A percentile compares a stretch with the other conserved stretches of the same genome.
Conservation (phyloP, 2,797 vertebrate genomes). For the Calcarius lapponicus region DNA sequence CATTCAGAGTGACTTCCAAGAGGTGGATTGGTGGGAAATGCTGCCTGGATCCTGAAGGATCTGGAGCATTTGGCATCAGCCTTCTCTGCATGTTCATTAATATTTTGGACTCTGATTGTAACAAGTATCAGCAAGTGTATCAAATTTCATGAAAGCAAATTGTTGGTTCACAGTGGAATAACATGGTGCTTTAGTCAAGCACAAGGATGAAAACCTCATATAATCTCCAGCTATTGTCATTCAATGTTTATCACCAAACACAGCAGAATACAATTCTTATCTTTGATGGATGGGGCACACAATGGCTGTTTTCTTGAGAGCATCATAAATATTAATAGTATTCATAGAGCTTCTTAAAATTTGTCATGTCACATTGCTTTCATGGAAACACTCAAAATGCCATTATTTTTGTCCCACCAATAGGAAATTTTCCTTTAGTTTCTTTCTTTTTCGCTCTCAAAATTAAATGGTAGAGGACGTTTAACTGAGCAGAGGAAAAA, state of each 20-base stretch:
- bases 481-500: neutral
- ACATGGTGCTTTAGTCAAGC: constrained; percentile 16
- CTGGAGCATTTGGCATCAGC: neutral
- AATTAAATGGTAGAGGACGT: neutral
- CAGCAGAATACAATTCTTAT: constrained; percentile 53
- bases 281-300: constrained; percentile 65
- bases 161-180: constrained; percentile 22
- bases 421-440: neutral
- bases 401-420: neutral
- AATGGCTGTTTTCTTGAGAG: constrained; percentile 48
- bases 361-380: constrained; percentile 60
- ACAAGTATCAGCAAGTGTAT: constrained; percentile 16
- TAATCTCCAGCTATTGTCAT: constrained; percentile 66
- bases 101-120: neutral
- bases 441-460: neutral
- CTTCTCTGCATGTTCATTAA: neutral
- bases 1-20: neutral
- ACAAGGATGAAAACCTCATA: constrained; percentile 18
- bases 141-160: constrained; percentile 51
- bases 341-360: constrained; percentile 68
- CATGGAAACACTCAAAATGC: constrained; percentile 42
- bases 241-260: constrained; percentile 65
- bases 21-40: neutral
- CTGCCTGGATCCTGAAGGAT: neutral
- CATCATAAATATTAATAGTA: constrained; percentile 76